Evolutionary conservation across 1,140 invertebrate genomes (phyloP), one percentile per base, ranked within the genome.

Genomic region (Neodiprion fabricii): DNA sequence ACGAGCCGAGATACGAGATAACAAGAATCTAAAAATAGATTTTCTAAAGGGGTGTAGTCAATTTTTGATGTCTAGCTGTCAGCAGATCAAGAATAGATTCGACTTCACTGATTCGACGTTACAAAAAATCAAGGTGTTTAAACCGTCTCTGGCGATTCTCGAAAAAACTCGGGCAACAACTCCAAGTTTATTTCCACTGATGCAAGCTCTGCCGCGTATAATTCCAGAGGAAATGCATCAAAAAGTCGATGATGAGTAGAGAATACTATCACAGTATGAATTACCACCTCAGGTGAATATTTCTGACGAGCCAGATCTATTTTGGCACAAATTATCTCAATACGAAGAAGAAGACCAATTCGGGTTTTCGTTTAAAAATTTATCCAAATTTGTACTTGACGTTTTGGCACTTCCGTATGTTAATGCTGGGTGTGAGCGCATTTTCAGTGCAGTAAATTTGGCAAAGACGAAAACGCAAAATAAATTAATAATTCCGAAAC

Each of bases 351-450:
- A 70, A 9, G 74, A 78, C 28, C 28, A 40, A 40, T 70, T 76
- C 47, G 74, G 67, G 48, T 69, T 76, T 49, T 72, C 73, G 28
- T 76, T 76, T 49, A 74, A 76, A 74, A 78, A 76, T 23, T 47
- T 76, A 0, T 77, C 71, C 7, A 72, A 79, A 75, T 77, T 79
- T 74, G 80, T 75, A 23, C 40, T 77, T 5, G 71, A 79, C 70
- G 48, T 73, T 48, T 72, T 80, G 71, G 71, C 75, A n/a, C 70
- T 77, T 12, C 78, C 78, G 28, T 74, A 75, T 71, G 70, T 73
- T 4, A 79, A 73, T 72, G 78, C 78, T 5, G 67, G 53, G 10
- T 75, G 76, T 72, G 78, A 79, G 71, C 68, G 78, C 17, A 67
- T 71, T 5, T 79, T 79, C 48, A 61, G 76, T 21, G 61, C 72